These are phyloP conservation scores for Ancistrus triradiatus DNA, from an alignment of 2,113 vertebrate species.

Conservation along the genomic window DNA sequence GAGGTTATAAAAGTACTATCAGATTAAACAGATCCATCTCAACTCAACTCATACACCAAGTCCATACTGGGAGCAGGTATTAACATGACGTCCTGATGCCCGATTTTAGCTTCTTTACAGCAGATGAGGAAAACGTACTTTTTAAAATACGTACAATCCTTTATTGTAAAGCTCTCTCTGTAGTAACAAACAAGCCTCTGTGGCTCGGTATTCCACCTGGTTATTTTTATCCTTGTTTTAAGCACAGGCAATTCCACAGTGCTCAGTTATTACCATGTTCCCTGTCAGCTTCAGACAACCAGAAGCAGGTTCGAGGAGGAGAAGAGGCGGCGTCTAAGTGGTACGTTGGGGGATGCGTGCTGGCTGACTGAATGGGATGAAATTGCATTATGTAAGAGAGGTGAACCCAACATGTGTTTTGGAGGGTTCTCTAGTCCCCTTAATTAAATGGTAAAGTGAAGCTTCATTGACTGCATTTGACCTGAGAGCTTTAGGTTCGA, in stretches of 20 bases:
- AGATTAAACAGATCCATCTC: too few relatives aligned
- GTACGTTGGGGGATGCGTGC: slow-evolving; percentile 54
- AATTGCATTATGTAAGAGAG: slow-evolving; percentile 47
- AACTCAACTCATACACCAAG: too few relatives aligned
- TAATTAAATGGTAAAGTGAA: slow-evolving; percentile 50
- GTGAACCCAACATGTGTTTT: slow-evolving; percentile 53
- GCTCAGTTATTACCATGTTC: slow-evolving; percentile 46
- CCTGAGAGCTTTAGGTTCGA: slow-evolving; percentile 2
- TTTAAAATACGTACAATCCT: too few relatives aligned
- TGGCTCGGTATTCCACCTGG: background rate
- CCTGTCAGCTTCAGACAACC: slow-evolving; percentile 52
- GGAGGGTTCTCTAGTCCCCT: slow-evolving; percentile 52
- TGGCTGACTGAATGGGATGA: slow-evolving; percentile 46
- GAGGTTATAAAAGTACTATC: too few relatives aligned
- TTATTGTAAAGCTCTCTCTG: too few relatives aligned
- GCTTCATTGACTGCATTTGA: slow-evolving; percentile 37
- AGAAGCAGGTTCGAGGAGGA: slow-evolving; percentile 44
- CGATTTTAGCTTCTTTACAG: too few relatives aligned
- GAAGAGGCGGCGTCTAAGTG: slow-evolving; percentile 42
- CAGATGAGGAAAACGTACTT: too few relatives aligned
- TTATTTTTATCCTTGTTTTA: slow-evolving; percentile 13
- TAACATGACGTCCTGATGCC: too few relatives aligned
- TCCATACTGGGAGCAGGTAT: too few relatives aligned
- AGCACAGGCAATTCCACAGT: slow-evolving; percentile 17
- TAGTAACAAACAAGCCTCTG: too few relatives aligned